Percentiles rank a stretch among this genome's conserved stretches.
Evolutionary conservation across 2,888 invertebrate genomes (phyloP).

Genomic region (Tinea trinotella): DNA sequence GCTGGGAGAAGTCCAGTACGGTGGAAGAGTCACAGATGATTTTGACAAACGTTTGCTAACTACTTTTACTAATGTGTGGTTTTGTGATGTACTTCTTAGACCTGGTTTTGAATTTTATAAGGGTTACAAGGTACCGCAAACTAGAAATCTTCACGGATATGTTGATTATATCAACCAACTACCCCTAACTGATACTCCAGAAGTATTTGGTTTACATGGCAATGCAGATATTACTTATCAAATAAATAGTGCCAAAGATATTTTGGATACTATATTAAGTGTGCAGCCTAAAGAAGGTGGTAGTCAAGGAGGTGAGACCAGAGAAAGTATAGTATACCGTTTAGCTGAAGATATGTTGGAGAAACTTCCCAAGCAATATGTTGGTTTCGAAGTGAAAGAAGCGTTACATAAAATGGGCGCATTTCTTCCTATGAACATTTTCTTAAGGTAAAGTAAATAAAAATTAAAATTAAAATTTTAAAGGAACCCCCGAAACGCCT

Average conservation of each 20-base stretch:
- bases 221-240: constrained; percentile 99
- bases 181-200: constrained; percentile 90
- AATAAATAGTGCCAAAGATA: constrained; percentile 95
- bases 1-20: constrained; percentile 92
- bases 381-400: constrained; percentile 91
- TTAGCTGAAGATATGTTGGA: constrained; percentile 93
- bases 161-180: constrained; percentile 89
- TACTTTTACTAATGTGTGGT: constrained; percentile 96
- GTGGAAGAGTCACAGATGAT: constrained; percentile 96
- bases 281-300: constrained; percentile 99
- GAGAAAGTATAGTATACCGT: constrained; percentile 92
- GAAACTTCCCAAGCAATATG: constrained; percentile 84
- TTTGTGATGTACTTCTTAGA: constrained; percentile 89
- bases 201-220: constrained; percentile 95
- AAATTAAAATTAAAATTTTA: too few relatives aligned
- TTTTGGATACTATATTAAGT: constrained; percentile 93
- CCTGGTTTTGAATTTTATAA: constrained; percentile 95
- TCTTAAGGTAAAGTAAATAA: constrained; percentile 72
- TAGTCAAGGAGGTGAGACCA: constrained; percentile 90
- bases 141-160: constrained; percentile 82
- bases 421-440: constrained; percentile 95
- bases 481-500: too few relatives aligned
- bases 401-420: constrained; percentile 93
- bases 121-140: constrained; percentile 92
- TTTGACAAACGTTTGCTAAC: constrained; percentile 94